These are phyloP conservation scores for Altica lythri DNA, from an alignment of 2,888 invertebrate species.

Conservation along the genomic window DNA sequence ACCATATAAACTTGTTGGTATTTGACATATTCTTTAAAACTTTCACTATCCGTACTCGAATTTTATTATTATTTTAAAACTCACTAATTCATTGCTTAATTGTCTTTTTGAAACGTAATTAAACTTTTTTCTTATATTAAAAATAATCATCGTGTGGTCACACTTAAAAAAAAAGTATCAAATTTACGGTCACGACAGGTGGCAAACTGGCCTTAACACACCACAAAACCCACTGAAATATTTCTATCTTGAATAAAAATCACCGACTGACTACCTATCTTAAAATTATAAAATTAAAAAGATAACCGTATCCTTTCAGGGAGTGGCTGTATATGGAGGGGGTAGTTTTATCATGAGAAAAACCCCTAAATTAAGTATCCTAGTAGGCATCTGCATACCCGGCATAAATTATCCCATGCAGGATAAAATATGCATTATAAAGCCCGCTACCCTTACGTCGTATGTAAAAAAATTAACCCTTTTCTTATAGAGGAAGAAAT, in stretches of 20 bases:
- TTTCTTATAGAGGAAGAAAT: conserved; percentile 51
- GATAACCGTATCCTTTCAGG: conserved; percentile 50
- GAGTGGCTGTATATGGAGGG: conserved; percentile 47
- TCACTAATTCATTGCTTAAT: too few species aligned
- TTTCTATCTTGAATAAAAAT: conserved; percentile 27
- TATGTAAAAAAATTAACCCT: conserved; percentile 47
- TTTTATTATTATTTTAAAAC: too few species aligned
- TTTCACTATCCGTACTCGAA: too few species aligned
- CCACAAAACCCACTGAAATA: conserved; percentile 22
- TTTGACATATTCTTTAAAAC: too few species aligned
- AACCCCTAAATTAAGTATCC: conserved; percentile 52
- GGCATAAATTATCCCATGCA: conserved; percentile 48
- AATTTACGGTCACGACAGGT: conserved; percentile 21
- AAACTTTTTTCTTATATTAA: too few species aligned
- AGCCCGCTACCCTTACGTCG: conserved; percentile 35
- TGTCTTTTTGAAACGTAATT: too few species aligned
- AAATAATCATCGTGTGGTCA: conserved; percentile 1
- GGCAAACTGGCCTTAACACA: conserved; percentile 13
- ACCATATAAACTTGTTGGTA: too few species aligned
- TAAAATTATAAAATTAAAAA: conserved; percentile 35
- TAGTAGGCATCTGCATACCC: conserved; percentile 52
- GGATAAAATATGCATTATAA: conserved; percentile 54
- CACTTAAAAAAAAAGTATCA: conserved; percentile 9
- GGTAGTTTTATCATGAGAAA: conserved; percentile 44
- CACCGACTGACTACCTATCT: conserved; percentile 36